A percentile compares a stretch with the other conserved stretches of the same genome.
phyloP scores from a whole-genome alignment of 2,888 invertebrate genomes.

The Spisula solida region DNA sequence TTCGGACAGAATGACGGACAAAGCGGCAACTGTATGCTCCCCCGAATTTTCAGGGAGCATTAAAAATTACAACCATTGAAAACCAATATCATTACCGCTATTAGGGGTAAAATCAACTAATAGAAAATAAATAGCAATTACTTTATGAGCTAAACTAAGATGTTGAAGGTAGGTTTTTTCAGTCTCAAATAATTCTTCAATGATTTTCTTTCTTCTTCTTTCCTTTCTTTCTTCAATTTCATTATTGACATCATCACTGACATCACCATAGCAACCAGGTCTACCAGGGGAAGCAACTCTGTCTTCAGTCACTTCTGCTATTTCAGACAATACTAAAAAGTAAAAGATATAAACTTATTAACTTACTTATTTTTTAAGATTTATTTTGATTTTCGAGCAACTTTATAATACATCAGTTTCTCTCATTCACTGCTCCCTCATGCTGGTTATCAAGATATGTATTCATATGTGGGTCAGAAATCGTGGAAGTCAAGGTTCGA shows the following conservation, averaged over 20 bases:
- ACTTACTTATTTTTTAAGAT: too few species aligned
- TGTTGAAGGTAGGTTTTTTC: constrained; percentile 92
- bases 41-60: too few species aligned
- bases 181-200: constrained; percentile 91
- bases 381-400: too few species aligned
- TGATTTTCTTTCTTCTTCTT: constrained; percentile 88
- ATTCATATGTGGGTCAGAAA: too few species aligned
- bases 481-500: too few species aligned
- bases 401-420: too few species aligned
- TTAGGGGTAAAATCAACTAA: not conserved
- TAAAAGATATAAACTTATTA: not conserved
- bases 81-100: too few species aligned
- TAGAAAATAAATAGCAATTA: constrained; percentile 73
- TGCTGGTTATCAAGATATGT: too few species aligned
- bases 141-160: constrained; percentile 90
- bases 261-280: constrained; percentile 15
- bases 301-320: constrained; percentile 68
- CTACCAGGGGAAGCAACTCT: constrained; percentile 50
- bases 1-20: too few species aligned
- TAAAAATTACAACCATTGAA: too few species aligned
- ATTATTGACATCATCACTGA: constrained; percentile 33
- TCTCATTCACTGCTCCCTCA: too few species aligned
- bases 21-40: too few species aligned
- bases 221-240: constrained; percentile 76
- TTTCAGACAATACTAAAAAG: constrained; percentile 74